Conservation (phyloP, 2,113 vertebrate genomes). For the Calidris pygmaea region DNA sequence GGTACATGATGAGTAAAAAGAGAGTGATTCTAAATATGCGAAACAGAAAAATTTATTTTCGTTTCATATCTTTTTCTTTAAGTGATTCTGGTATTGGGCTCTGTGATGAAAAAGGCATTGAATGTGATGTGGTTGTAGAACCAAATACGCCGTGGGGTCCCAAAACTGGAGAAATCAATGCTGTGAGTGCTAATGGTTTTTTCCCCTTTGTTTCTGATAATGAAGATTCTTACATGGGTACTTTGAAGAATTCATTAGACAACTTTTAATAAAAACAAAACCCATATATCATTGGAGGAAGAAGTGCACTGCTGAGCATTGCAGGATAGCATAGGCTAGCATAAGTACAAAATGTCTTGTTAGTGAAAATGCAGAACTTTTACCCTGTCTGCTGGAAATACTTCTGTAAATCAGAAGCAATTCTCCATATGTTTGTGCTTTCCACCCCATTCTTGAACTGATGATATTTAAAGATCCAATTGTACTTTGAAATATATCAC, state of each 20-base stretch:
- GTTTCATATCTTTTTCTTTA: constrained; percentile 13
- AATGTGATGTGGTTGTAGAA: constrained; percentile 85
- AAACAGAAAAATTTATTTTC: background rate
- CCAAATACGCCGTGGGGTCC: constrained; percentile 78
- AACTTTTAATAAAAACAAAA: background rate
- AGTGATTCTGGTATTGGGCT: constrained; percentile 74
- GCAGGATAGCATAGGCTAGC: background rate
- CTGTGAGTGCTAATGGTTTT: constrained; percentile 78
- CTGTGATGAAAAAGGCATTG: constrained; percentile 77
- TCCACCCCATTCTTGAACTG: background rate
- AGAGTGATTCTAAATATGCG: background rate
- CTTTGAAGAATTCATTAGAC: background rate
- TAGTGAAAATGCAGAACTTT: background rate
- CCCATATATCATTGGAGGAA: fast-evolving
- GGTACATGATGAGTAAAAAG: background rate
- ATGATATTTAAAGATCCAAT: background rate
- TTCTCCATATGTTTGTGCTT: background rate
- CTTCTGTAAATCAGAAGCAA: background rate
- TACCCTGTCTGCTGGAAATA: background rate
- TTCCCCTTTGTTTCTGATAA: background rate
- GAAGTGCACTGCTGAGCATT: background rate
- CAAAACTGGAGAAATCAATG: constrained; percentile 82
- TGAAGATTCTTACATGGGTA: background rate
- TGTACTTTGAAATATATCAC: background rate
- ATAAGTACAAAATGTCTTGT: background rate